Evolutionary conservation across 2,797 vertebrate genomes (phyloP), one percentile per base, ranked within the genome.

Genomic region (Saxicola maurus): DNA sequence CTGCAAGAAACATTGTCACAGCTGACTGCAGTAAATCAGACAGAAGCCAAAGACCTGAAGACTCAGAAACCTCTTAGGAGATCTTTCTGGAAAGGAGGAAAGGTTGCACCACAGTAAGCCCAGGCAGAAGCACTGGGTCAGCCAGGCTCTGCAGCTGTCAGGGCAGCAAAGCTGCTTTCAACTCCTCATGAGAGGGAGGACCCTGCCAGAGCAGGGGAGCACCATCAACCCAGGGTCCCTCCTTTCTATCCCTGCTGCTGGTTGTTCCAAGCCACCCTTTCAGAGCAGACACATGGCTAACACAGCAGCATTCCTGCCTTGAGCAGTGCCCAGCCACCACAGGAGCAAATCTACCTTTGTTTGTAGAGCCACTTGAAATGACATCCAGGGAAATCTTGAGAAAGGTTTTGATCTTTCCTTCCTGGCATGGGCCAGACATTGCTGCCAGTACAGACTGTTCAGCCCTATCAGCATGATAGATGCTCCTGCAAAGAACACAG

Each of bases 321-420:
- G 51, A 87, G 53, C 19, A 20, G 9, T n/a, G 72, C 42, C 46
- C n/a, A 38, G 53, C 33, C 71, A 40, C 66, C 60, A 48, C 33
- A 52, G 72, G 37, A 74, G 24, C 31, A 81, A 80, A 60, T 56
- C 56, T 46, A 42, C 62, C 74, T 84, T 87, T 79, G 59, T 79
- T 86, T 65, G 37, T 52, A 45, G 46, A 86, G 27, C 17, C 25
- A 27, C 64, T 87, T 77, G 66, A 90, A 90, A 85, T 27, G 28
- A 37, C 40, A 71, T 48, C 51, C 57, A 76, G 73, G 33, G 45
- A 76, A 40, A 53, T 60, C 85, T 90, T 8, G 9, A 65, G 61
- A 81, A 91, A 76, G 85, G 69, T 87, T 96, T 92, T 91, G 90
- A 87, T 90, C 89, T 84, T 89, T 59, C 45, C 55, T 83, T 91